These are phyloP conservation scores for Alectoris magna DNA, from an alignment of 2,797 vertebrate species.

Conservation along the genomic window DNA sequence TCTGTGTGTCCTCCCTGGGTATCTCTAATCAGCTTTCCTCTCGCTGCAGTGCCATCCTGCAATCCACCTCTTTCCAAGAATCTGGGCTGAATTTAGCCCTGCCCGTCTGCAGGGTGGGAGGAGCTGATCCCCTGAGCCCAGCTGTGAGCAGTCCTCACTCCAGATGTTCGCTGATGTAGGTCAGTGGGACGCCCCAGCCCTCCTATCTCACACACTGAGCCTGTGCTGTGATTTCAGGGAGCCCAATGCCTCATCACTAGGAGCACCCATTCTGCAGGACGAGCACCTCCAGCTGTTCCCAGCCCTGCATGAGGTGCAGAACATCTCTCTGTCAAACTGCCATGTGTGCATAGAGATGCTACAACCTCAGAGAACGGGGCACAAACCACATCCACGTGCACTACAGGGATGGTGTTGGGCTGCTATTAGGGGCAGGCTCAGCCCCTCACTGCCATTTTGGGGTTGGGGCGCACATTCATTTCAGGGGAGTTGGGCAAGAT, in stretches of 20 bases:
- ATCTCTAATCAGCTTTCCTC: background rate
- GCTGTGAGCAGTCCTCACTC: background rate
- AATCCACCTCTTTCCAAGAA: slow-evolving; percentile 48
- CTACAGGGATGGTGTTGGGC: background rate
- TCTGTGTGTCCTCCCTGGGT: background rate
- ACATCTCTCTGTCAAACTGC: background rate
- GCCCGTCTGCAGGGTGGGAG: background rate
- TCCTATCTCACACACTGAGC: background rate
- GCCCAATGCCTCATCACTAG: background rate
- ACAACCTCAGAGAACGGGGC: rapidly evolving
- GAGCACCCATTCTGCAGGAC: background rate
- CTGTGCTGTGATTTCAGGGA: background rate
- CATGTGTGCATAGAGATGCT: rapidly evolving
- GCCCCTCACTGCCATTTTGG: background rate
- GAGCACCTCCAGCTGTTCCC: background rate
- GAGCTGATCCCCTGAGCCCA: background rate
- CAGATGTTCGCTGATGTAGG: slow-evolving; percentile 44
- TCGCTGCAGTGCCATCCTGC: background rate
- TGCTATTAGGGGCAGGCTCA: background rate
- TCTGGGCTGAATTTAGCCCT: background rate
- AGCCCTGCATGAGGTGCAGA: background rate
- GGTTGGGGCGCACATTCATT: background rate
- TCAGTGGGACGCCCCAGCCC: slow-evolving; percentile 19
- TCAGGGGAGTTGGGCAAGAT: no score
- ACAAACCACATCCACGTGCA: background rate